Evolutionary conservation across 2,113 vertebrate species (phyloP), one percentile per base, ranked within the genome.

Genomic region (Equus przewalskii): DNA sequence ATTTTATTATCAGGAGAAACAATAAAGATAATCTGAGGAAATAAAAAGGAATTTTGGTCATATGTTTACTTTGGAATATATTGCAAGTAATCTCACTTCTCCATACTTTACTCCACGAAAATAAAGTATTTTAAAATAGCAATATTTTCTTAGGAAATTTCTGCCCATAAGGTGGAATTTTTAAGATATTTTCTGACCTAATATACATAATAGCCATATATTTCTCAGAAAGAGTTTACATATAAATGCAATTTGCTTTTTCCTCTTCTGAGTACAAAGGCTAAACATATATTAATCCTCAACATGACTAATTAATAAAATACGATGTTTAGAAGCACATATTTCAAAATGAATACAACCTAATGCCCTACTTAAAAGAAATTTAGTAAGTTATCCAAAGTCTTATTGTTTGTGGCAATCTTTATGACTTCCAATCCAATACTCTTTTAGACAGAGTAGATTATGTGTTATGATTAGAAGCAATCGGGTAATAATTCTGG

Each of bases 1-100:
- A 73, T 69, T 84, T 81, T 86, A 96, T 82, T 75, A 96, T n/a
- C 7, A 80, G 13, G 1, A 85, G 6, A 94, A 97, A 81, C 90
- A 24, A 58, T 60, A 64, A 93, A 58, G 28, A 67, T 56, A 60
- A 19, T 64, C n/a, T 75, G 11, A 93, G 7, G 1, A 88, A 88
- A 82, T 33, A 62, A 81, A 94, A 94, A 75, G 1, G 11, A 89
- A 58, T 41, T 83, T 92, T 56, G 7, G 30, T 84, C 7, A 89
- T 5, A 4, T 79, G 13, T 69, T 28, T 62, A 65, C 15, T 95
- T 89, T 86, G 36, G 91, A 95, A 92, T 89, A 67, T n/a, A 89
- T 64, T 64, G 14, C 33, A 91, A 97, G 5, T 69, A 91, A 76
- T 82, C 36, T 89, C 28, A 73, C 3, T 78, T 65, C 22, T 78